A percentile compares a stretch with the other conserved stretches of the same genome.
Conservation (phyloP, 2,797 vertebrate species). For the Benthosema pterotum region DNA sequence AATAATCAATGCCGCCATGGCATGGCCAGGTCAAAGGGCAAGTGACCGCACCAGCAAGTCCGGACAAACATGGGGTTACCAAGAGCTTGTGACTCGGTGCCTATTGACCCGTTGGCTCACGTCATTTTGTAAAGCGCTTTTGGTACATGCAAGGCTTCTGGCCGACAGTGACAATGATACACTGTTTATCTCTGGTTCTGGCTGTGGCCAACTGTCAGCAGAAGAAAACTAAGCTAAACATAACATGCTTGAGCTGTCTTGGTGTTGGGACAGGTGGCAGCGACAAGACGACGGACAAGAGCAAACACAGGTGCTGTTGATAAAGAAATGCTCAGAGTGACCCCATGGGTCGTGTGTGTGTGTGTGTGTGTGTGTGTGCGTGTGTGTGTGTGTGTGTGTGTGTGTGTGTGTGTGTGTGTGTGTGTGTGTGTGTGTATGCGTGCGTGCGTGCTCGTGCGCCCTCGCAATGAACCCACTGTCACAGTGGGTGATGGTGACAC, state of each 20-base stretch:
- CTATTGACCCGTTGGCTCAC: too few species aligned
- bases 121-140: too few species aligned
- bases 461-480: conserved; percentile 10
- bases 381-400: not conserved
- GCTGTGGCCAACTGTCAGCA: conserved; percentile 46
- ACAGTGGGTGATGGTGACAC: conserved; percentile 15
- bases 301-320: conserved; percentile 49
- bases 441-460: conserved; percentile 8
- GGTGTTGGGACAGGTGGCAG: conserved; percentile 53
- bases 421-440: conserved; percentile 12
- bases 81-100: too few species aligned
- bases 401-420: conserved; percentile 12
- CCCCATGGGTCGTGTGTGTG: conserved; percentile 3
- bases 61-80: too few species aligned
- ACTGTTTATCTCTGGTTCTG: conserved; percentile 46
- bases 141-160: too few species aligned
- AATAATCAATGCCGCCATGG: too few species aligned
- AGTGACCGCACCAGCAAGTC: too few species aligned
- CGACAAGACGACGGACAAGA: conserved; percentile 55
- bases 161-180: too few species aligned
- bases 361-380: conserved; percentile 4
- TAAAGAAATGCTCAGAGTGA: conserved; percentile 35
- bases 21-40: too few species aligned
- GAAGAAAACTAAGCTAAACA: conserved; percentile 27
- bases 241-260: conserved; percentile 44